Percentiles rank a stretch among this genome's conserved stretches.
Evolutionary conservation across 2,888 invertebrate species (phyloP).

Genomic region (Trissolcus japonicus): DNA sequence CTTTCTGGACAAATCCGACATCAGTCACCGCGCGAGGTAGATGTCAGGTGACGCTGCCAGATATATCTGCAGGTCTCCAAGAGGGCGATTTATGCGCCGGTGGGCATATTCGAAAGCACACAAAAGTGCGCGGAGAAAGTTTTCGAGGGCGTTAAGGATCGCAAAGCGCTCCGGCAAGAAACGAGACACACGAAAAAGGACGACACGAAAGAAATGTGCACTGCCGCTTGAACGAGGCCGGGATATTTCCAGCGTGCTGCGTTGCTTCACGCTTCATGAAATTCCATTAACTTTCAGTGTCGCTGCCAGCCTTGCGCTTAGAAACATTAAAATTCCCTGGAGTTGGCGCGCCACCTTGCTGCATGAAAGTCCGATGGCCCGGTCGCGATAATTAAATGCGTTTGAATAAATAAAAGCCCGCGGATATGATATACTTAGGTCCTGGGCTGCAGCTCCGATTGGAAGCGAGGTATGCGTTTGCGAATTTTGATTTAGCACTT

Average conservation of each 20-base stretch:
- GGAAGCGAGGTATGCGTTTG: background rate
- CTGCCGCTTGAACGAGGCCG: conserved; percentile 33
- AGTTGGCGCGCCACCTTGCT: conserved; percentile 30
- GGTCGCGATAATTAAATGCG: conserved; percentile 30
- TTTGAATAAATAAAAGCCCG: conserved; percentile 27
- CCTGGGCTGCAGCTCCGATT: conserved; percentile 5
- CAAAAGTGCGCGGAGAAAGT: conserved; percentile 46
- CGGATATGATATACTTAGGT: conserved; percentile 3
- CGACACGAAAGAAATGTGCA: conserved; percentile 33
- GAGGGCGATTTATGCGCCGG: conserved; percentile 43
- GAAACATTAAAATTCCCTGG: conserved; percentile 49
- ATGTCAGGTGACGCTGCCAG: conserved; percentile 46
- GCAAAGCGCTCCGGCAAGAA: conserved; percentile 13
- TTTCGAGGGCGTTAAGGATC: conserved; percentile 37
- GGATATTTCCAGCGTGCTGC: conserved; percentile 31
- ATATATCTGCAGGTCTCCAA: conserved; percentile 33
- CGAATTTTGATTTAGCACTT: conserved; percentile 6
- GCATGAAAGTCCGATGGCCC: conserved; percentile 24
- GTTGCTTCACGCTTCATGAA: conserved; percentile 50
- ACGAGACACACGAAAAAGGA: conserved; percentile 13
- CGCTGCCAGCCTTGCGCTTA: conserved; percentile 44
- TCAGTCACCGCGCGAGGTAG: conserved; percentile 42
- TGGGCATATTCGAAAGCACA: conserved; percentile 29
- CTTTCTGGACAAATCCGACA: conserved; percentile 48
- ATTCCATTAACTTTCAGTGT: conserved; percentile 54